Base-by-base conservation (phyloP, 2,888 invertebrate genomes). In the Salpingus planirostris region DNA sequence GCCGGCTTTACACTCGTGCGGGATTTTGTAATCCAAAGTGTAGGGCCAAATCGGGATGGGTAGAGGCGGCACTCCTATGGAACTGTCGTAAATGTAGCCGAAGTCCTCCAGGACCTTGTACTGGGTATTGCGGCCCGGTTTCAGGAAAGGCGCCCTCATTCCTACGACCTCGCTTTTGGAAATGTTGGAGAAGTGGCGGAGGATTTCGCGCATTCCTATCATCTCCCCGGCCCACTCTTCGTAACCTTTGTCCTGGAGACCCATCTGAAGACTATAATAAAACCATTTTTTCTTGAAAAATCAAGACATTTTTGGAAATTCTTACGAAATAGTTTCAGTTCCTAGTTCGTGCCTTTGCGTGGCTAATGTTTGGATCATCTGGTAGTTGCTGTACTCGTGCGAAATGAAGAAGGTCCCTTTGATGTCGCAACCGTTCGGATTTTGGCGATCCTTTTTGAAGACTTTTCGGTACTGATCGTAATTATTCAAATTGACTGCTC, bases 181-280 rank as follows among this genome's bases (percentile, higher is more conserved):
- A 38, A 91, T 74, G 62, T 89, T 89, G 6, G 89, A 74, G 58
- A 90, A 89, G 55, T 79, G 76, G 41, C 74, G 73, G 13, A 91
- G 68, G 50, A 91, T 88, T 62, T 89, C 88, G 41, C 89, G 73
- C 90, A 91, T 90, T 28, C 90, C 90, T 50, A 91, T 84, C 87
- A 90, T 89, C 67, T 91, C 91, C 12, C 88, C 87, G 0, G 83
- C 85, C 91, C 91, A 92, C 61, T 88, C 88, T 67, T 91, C 90
- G 62, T 89, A 86, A 31, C 85, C 84, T 62, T 87, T 85, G 64
- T 87, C 86, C 66, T 92, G 87, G 6, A 93, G 69, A 25, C 90
- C 86, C 56, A 78, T 80, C 56, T 90, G 88, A 7, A 78, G 64
- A 15, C 79, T 79, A 10, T 10, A 23, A 8, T 10, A 8, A 21